Base-by-base conservation (phyloP, 2,888 invertebrate genomes). In the Dicyrtomina minuta region DNA sequence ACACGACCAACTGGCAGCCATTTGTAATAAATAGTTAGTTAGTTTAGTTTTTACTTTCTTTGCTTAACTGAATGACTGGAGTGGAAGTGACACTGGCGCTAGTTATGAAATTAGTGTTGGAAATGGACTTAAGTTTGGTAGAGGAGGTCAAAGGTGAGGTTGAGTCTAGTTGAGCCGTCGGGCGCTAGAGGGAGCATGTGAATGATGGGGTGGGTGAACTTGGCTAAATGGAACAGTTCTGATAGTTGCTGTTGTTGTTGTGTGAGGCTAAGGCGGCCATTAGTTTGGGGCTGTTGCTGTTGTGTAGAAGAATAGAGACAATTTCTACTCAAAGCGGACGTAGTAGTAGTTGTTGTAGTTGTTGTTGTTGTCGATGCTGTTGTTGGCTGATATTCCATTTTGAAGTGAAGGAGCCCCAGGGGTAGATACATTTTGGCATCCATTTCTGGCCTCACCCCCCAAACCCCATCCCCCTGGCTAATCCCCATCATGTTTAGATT, bases 311-410 rank as follows among this genome's bases (percentile, higher is more conserved):
- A 13, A 22, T 10, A 20, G 2, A 20, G 20, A 2, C 5, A 22
- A 22, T 17, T 22, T 5, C 1, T 15, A 27, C 24, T 17, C 15
- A 4, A 24, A 65, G 49, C 15, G 6, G n/a, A n/a, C n/a, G n/a
- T n/a, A n/a, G n/a, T n/a, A n/a, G n/a, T n/a, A n/a, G n/a, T n/a
- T n/a, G n/a, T n/a, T n/a, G n/a, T n/a, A n/a, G n/a, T n/a, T n/a
- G n/a, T n/a, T n/a, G n/a, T n/a, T n/a, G n/a, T n/a, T n/a, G n/a
- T n/a, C n/a, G n/a, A n/a, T n/a, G n/a, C n/a, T n/a, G n/a, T n/a
- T n/a, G n/a, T n/a, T n/a, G 65, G 65, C 24, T 65, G 65, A 26
- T 65, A 65, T 27, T 65, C 65, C 55, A 65, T 39, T 17, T 65
- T 65, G 26, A 65, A 65, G 20, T 43, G 22, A 1, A 65, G 26